These are phyloP conservation scores for Lagenorhynchus albirostris DNA, from an alignment of 2,113 vertebrate genomes.

Conservation along the genomic window DNA sequence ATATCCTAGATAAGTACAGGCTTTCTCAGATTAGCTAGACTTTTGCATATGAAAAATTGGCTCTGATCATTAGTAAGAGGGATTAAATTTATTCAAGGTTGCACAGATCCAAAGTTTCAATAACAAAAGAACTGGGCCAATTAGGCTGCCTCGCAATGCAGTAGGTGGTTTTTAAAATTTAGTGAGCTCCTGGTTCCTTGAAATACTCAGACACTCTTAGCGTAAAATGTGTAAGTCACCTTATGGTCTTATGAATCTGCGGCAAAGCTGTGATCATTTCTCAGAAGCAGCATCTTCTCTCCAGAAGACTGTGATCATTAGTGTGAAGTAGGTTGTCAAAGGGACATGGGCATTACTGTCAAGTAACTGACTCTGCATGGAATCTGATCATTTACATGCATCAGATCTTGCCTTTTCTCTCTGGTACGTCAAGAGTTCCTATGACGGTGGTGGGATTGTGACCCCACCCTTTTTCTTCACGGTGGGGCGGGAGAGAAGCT, in stretches of 20 bases:
- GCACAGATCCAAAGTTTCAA: background rate
- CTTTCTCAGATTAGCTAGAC: background rate
- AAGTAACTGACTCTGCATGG: background rate
- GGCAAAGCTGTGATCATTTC: conserved; percentile 16
- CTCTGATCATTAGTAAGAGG: background rate
- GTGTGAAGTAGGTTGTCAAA: background rate
- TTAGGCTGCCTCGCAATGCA: background rate
- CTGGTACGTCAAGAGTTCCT: background rate
- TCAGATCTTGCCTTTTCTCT: background rate
- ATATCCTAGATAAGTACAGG: background rate
- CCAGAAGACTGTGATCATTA: background rate
- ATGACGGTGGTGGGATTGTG: background rate
- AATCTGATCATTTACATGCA: background rate
- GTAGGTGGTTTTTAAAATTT: conserved; percentile 8
- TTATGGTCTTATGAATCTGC: background rate
- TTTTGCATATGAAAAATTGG: background rate
- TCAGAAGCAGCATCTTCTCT: background rate
- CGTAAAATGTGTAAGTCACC: background rate
- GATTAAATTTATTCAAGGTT: background rate
- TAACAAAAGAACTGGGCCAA: background rate
- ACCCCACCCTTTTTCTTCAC: background rate
- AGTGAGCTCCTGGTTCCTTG: background rate
- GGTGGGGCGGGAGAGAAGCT: background rate
- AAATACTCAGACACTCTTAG: background rate
- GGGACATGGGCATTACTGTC: background rate